Conservation (phyloP, 2,113 vertebrate species). For the Calyptommatus sinebrachiatus region DNA sequence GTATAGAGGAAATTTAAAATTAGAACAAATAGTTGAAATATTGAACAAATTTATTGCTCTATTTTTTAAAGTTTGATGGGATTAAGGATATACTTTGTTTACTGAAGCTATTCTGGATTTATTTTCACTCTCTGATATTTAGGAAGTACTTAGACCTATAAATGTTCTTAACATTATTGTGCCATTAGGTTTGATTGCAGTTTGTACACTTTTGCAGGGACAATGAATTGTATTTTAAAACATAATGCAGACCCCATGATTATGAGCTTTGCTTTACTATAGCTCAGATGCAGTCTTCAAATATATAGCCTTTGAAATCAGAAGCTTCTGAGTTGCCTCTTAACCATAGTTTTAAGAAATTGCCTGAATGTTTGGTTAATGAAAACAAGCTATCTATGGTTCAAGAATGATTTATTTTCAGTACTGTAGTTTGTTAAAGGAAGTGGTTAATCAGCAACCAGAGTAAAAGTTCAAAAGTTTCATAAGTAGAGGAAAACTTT, state of each 20-base stretch:
- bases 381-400: neutral
- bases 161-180: neutral
- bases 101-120: conserved; percentile 1
- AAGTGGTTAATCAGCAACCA: neutral
- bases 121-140: neutral
- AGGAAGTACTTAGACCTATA: neutral
- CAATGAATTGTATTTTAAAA: neutral
- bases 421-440: no score
- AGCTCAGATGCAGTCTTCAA: neutral
- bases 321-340: neutral
- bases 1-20: no score
- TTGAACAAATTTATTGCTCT: neutral
- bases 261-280: neutral
- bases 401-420: neutral
- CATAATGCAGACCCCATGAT: neutral
- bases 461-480: neutral
- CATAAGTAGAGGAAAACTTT: neutral
- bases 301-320: neutral
- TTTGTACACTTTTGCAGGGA: neutral
- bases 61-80: neutral
- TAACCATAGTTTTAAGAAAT: neutral
- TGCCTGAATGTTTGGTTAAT: neutral
- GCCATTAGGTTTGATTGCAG: neutral
- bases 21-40: no score
- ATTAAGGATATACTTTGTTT: neutral